These are phyloP conservation scores for Parascotia fuliginaria DNA, from an alignment of 2,888 invertebrate genomes.

Conservation along the genomic window DNA sequence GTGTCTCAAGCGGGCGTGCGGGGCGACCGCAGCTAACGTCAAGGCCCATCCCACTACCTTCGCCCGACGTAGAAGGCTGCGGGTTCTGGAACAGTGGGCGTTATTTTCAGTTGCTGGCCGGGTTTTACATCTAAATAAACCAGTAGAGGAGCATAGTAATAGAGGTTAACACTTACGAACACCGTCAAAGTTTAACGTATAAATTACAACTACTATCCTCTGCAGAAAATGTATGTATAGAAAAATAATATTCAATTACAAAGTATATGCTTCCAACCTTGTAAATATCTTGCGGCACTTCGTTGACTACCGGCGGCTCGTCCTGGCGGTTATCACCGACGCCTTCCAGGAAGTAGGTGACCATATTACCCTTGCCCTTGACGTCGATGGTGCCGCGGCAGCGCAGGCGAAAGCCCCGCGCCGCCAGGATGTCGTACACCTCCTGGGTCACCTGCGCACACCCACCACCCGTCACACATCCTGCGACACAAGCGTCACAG, in stretches of 20 bases:
- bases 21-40: slow-evolving; percentile 18
- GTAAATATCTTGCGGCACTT: slow-evolving; percentile 61
- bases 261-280: too few species aligned
- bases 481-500: not conserved
- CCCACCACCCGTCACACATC: slow-evolving; percentile 13
- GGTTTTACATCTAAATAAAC: too few species aligned
- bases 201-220: too few species aligned
- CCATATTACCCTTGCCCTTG: slow-evolving; percentile 98
- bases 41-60: slow-evolving; percentile 11
- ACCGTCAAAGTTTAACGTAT: too few species aligned
- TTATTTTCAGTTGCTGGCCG: too few species aligned
- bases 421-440: slow-evolving; percentile 91
- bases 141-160: too few species aligned
- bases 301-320: too few species aligned
- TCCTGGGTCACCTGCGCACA: slow-evolving; percentile 93
- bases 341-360: slow-evolving; percentile 93
- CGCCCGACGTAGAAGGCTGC: slow-evolving; percentile 69
- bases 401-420: slow-evolving; percentile 91
- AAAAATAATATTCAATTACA: too few species aligned
- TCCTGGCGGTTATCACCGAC: slow-evolving; percentile 47
- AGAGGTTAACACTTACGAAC: too few species aligned
- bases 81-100: slow-evolving; percentile 58
- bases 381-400: slow-evolving; percentile 96
- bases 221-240: too few species aligned
- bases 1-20: slow-evolving; percentile 65